phyloP scores from a whole-genome alignment of 2,113 vertebrate species.

The Microtus oregoni region DNA sequence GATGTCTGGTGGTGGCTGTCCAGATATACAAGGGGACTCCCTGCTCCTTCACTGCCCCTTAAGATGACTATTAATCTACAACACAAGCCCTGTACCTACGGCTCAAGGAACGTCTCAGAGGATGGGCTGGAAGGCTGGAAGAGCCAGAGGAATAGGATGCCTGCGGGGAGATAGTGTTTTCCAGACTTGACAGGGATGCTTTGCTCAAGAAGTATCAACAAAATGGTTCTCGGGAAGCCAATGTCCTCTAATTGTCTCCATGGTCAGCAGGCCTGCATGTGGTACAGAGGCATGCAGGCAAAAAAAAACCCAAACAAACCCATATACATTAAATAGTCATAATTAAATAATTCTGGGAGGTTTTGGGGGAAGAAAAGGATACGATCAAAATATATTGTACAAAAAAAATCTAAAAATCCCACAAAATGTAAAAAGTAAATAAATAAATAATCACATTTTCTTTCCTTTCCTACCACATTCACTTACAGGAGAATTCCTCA shows the following conservation, averaged over 20 bases:
- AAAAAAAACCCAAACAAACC: no score
- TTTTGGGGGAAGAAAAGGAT: neutral
- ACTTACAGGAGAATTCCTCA: neutral
- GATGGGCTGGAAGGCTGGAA: no score
- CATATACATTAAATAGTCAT: neutral
- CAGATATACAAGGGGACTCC: neutral
- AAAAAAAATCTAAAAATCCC: neutral
- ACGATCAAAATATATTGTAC: conserved; percentile 1
- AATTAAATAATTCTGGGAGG: neutral
- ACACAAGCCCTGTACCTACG: neutral
- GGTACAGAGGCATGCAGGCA: neutral
- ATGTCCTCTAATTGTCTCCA: neutral
- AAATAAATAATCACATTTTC: no score
- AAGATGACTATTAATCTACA: neutral
- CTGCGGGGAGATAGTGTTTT: neutral
- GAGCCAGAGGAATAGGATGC: neutral
- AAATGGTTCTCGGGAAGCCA: neutral
- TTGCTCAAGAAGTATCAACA: neutral
- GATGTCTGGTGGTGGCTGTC: neutral
- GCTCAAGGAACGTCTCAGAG: neutral
- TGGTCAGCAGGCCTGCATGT: no score
- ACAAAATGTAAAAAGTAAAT: conserved; percentile 1
- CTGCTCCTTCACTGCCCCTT: neutral
- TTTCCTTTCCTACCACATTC: neutral
- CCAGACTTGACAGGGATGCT: neutral